Conservation (phyloP, 2,113 vertebrate genomes). For the Tenebrosternarchus preto region DNA sequence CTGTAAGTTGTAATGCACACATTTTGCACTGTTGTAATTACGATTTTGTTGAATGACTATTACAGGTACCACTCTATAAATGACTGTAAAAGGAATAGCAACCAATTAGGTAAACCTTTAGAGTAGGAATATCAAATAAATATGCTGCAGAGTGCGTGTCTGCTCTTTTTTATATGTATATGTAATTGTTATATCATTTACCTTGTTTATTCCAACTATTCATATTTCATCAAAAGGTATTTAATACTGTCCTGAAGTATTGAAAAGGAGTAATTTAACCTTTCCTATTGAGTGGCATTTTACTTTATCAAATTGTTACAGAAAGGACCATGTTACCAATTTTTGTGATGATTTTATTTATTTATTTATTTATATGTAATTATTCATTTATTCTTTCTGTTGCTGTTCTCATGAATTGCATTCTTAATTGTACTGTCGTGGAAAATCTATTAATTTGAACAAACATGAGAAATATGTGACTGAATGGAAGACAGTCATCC, state of each 20-base stretch:
- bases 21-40: no score
- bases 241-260: not conserved
- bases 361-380: conserved; percentile 54
- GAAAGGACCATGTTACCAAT: not conserved
- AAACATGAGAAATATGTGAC: no score
- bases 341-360: conserved; percentile 32
- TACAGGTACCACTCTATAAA: not conserved
- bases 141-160: not conserved
- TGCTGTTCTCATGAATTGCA: not conserved
- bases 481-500: no score
- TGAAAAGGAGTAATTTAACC: not conserved
- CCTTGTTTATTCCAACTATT: not conserved
- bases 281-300: conserved; percentile 4
- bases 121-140: not conserved
- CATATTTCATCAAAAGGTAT: not conserved
- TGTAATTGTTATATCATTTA: not conserved
- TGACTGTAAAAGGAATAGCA: not conserved
- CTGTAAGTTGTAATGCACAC: no score
- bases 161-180: not conserved
- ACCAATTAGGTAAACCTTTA: not conserved
- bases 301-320: not conserved
- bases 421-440: no score
- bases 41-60: not conserved
- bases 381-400: conserved; percentile 47
- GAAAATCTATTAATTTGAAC: no score